A percentile compares a stretch with the other conserved stretches of the same genome.
Conservation (phyloP, 2,888 invertebrate genomes). For the Limnephilus auricula region DNA sequence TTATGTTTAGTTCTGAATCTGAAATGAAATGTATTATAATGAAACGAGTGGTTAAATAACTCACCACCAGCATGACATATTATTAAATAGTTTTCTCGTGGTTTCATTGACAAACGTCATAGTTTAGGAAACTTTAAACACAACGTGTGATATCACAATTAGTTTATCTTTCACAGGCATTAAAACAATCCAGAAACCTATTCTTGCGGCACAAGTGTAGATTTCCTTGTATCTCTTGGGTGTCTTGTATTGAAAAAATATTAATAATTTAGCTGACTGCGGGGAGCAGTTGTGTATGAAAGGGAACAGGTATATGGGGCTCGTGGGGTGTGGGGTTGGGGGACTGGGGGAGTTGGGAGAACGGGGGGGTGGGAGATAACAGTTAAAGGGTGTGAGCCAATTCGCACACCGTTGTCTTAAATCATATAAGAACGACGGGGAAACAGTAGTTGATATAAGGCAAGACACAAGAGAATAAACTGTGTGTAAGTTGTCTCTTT, state of each 20-base stretch:
- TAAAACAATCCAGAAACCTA: not conserved
- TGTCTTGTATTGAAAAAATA: constrained; percentile 66
- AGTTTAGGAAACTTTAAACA: too few species aligned
- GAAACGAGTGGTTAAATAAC: too few species aligned
- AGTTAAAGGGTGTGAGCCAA: constrained; percentile 22
- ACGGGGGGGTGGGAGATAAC: not conserved
- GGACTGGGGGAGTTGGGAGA: not conserved
- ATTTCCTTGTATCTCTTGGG: constrained; percentile 63
- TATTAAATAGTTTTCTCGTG: too few species aligned
- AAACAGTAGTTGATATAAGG: constrained; percentile 1
- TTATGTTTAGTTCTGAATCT: too few species aligned
- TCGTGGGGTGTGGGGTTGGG: not conserved
- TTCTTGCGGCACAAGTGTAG: constrained; percentile 42
- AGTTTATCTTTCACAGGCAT: not conserved
- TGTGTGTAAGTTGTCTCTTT: not conserved
- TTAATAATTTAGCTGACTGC: constrained; percentile 67
- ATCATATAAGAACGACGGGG: constrained; percentile 21
- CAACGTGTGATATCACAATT: not conserved
- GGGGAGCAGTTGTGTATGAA: constrained; percentile 63
- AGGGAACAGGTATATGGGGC: constrained; percentile 63
- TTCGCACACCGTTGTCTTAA: constrained; percentile 44
- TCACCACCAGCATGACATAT: too few species aligned
- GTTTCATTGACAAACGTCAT: too few species aligned
- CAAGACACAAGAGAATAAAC: not conserved
- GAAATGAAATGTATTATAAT: too few species aligned